These are phyloP conservation scores for Tiliqua scincoides DNA, from an alignment of 2,113 vertebrate species.

Conservation along the genomic window DNA sequence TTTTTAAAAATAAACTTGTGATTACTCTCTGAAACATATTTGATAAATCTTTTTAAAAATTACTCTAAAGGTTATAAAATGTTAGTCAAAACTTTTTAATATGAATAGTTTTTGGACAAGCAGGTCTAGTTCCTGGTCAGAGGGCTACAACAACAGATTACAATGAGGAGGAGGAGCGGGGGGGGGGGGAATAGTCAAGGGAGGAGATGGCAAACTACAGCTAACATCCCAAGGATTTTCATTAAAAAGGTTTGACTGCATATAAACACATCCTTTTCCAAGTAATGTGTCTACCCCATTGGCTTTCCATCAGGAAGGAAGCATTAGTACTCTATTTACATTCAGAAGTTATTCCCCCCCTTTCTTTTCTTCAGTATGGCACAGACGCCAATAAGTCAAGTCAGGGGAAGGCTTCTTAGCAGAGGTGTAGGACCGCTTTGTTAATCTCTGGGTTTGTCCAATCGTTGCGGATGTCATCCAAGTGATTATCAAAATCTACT, in stretches of 20 bases:
- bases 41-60: constrained; percentile 64
- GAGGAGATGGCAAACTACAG: constrained; percentile 16
- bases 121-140: constrained; percentile 55
- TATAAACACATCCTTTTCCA: neutral
- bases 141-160: constrained; percentile 39
- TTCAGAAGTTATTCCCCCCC: constrained; percentile 56
- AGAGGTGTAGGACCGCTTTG: constrained; percentile 94
- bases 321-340: constrained; percentile 51
- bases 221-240: constrained; percentile 30
- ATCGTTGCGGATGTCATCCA: constrained; percentile 96
- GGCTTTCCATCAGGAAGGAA: constrained; percentile 55
- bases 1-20: constrained; percentile 14
- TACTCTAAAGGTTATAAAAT: constrained; percentile 73
- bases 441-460: constrained; percentile 99
- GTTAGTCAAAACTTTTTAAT: constrained; percentile 61
- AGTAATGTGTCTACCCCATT: constrained; percentile 36
- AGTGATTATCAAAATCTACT: constrained; percentile 96
- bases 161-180: constrained; percentile 6
- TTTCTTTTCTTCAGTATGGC: constrained; percentile 54
- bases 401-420: constrained; percentile 71
- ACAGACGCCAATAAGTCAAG: constrained; percentile 22
- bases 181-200: neutral
- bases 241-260: constrained; percentile 12
- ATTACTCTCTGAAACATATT: constrained; percentile 36
- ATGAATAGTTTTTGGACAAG: constrained; percentile 54